Conservation (phyloP, 2,797 vertebrate genomes). For the Botia kubotai region DNA sequence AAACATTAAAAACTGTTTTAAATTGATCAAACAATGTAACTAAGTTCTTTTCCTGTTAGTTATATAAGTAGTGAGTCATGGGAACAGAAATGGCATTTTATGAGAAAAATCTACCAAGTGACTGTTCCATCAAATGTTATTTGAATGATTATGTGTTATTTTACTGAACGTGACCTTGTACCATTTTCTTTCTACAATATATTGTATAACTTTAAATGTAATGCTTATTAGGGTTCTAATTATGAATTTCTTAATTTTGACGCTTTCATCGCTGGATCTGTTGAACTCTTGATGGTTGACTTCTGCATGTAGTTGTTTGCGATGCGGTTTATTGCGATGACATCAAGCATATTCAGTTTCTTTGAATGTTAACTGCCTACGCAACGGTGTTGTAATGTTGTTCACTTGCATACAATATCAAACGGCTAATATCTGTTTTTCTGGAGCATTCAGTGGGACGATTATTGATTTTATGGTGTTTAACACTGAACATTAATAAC, state of each 20-base stretch:
- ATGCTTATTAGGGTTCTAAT: constrained; percentile 32
- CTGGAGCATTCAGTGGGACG: background rate
- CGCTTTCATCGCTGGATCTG: constrained; percentile 44
- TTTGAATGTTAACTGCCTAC: constrained; percentile 42
- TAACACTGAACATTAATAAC: background rate
- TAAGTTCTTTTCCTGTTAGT: too few species aligned
- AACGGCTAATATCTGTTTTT: constrained; percentile 29
- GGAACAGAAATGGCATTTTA: background rate
- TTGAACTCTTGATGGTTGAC: constrained; percentile 33
- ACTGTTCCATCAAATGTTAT: constrained; percentile 40
- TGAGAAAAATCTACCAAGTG: constrained; percentile 12
- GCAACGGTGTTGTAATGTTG: constrained; percentile 51
- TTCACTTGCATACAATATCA: constrained; percentile 50
- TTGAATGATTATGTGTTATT: constrained; percentile 17
- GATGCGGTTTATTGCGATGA: constrained; percentile 35
- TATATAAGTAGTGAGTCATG: background rate
- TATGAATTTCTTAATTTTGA: constrained; percentile 36
- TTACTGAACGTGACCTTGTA: constrained; percentile 40
- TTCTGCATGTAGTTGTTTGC: constrained; percentile 56
- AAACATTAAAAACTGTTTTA: too few species aligned
- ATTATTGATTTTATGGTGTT: background rate
- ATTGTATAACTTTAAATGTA: constrained; percentile 40
- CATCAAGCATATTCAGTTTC: constrained; percentile 9
- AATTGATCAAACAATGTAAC: too few species aligned
- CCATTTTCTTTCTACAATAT: constrained; percentile 47